Evolutionary conservation across 2,888 invertebrate species (phyloP).

Genomic region (Leptogaster cylindrica): DNA sequence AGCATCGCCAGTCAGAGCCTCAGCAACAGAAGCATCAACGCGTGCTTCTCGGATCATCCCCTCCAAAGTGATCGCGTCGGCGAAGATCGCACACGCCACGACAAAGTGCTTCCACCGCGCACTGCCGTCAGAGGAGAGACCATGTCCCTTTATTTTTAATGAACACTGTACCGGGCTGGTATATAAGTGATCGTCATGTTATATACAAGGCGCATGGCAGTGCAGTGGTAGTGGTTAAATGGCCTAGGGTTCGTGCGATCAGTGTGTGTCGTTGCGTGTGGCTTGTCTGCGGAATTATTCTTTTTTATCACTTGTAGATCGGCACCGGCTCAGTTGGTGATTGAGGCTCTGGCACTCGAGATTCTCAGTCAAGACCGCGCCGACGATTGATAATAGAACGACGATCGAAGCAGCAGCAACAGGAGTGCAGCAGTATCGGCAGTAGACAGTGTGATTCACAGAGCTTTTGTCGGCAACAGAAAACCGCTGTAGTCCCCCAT

Average conservation of each 20-base stretch:
- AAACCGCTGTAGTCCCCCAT: constrained; percentile 31
- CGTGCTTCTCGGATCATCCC: constrained; percentile 29
- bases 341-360: constrained; percentile 36
- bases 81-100: constrained; percentile 28
- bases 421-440: not conserved
- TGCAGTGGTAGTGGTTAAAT: not conserved
- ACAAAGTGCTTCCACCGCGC: constrained; percentile 20
- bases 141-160: constrained; percentile 28
- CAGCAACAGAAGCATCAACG: constrained; percentile 22
- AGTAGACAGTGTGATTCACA: constrained; percentile 17
- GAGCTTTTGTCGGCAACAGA: constrained; percentile 20
- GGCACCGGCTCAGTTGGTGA: constrained; percentile 36
- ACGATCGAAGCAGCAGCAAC: constrained; percentile 1
- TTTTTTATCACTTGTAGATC: constrained; percentile 36
- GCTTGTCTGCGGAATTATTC: constrained; percentile 25
- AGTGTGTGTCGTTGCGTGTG: constrained; percentile 23
- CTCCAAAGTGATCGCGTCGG: constrained; percentile 9
- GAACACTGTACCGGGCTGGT: constrained; percentile 12
- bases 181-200: constrained; percentile 7
- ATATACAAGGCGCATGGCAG: not conserved
- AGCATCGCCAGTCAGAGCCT: constrained; percentile 11
- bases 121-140: not conserved
- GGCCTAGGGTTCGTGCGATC: constrained; percentile 2
- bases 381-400: constrained; percentile 31
- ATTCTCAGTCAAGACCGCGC: constrained; percentile 29